phyloP scores from a whole-genome alignment of 2,113 vertebrate species.

The Telmatochromis brichardi region DNA sequence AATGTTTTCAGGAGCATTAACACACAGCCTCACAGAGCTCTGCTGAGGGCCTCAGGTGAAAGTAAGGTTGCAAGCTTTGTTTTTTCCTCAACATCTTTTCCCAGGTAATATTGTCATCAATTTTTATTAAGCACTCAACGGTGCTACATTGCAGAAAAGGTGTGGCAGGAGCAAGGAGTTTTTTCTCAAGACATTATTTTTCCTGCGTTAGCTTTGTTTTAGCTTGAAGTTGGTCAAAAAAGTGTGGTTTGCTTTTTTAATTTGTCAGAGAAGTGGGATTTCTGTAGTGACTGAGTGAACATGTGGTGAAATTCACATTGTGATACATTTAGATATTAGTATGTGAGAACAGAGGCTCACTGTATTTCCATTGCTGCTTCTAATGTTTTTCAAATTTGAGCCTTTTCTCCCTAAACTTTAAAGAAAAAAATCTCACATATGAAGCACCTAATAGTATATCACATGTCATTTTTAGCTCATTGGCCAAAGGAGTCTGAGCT shows the following conservation, averaged over 20 bases:
- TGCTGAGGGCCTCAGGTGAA: not conserved
- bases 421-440: not conserved
- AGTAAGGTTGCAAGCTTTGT: not conserved
- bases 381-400: not conserved
- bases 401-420: not conserved
- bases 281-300: not conserved
- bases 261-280: fast-evolving
- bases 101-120: not conserved
- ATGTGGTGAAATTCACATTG: not conserved
- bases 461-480: not conserved
- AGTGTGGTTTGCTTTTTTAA: not conserved
- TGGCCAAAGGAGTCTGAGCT: not conserved
- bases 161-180: not conserved
- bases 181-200: not conserved
- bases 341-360: not conserved
- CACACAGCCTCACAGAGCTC: not conserved
- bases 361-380: not conserved
- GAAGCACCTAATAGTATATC: not conserved
- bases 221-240: not conserved
- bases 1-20: not conserved
- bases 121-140: not conserved
- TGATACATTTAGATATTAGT: not conserved
- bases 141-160: not conserved
- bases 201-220: not conserved
- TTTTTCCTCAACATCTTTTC: not conserved